A percentile compares a stretch with the other conserved stretches of the same genome.
phyloP scores from a whole-genome alignment of 2,797 vertebrate species.

The Sylvilagus floridanus region DNA sequence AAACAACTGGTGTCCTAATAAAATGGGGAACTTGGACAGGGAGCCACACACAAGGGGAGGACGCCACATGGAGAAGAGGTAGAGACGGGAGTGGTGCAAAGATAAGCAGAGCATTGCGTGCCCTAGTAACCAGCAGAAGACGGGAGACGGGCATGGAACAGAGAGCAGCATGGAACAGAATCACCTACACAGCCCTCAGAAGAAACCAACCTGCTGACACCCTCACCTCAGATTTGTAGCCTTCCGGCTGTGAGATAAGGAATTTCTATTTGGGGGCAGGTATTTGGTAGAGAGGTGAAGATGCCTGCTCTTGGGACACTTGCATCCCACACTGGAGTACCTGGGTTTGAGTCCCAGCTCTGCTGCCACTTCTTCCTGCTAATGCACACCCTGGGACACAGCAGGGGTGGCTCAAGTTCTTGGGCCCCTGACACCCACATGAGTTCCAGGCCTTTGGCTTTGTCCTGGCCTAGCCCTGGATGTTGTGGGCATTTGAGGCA shows the following conservation, averaged over 20 bases:
- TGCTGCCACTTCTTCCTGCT: no score
- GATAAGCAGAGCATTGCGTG: background rate
- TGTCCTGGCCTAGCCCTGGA: no score
- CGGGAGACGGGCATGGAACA: fast-evolving
- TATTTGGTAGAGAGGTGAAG: no score
- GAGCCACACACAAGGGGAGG: background rate
- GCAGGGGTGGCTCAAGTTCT: no score
- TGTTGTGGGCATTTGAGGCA: no score
- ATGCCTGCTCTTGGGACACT: no score
- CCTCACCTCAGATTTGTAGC: background rate
- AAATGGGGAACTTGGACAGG: background rate
- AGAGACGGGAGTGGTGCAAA: background rate
- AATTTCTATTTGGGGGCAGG: background rate
- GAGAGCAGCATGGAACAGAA: background rate
- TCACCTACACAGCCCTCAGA: background rate
- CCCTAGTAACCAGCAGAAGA: background rate
- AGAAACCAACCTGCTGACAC: background rate
- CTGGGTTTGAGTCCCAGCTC: no score
- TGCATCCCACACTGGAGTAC: no score
- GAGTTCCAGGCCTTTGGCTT: no score
- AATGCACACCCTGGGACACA: no score
- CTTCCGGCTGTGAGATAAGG: background rate
- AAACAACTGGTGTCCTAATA: background rate
- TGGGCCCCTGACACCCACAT: no score
- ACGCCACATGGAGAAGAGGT: background rate